Evolutionary conservation across 2,888 invertebrate genomes (phyloP).

Genomic region (Athalia rosae): DNA sequence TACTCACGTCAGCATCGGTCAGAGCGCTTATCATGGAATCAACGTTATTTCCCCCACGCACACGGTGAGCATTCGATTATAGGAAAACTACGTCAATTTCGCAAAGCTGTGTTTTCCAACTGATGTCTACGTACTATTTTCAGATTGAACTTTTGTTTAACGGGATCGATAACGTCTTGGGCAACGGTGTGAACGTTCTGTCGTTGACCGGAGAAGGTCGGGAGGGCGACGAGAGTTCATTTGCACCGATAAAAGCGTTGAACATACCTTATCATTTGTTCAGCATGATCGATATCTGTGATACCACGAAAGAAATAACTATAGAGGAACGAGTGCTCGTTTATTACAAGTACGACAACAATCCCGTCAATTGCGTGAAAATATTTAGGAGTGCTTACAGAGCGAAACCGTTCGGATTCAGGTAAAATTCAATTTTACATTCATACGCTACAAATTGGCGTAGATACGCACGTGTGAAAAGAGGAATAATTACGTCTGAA

Average conservation of each 20-base stretch:
- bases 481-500: too few relatives aligned
- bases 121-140: background rate
- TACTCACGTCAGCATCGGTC: conserved; percentile 87
- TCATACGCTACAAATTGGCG: background rate
- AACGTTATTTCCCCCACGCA: conserved; percentile 93
- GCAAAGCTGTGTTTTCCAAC: background rate
- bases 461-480: too few relatives aligned
- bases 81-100: background rate
- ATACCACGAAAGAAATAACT: conserved; percentile 92
- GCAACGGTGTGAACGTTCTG: conserved; percentile 92
- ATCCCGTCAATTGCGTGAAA: conserved; percentile 97
- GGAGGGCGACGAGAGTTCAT: conserved; percentile 91
- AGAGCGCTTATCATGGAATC: conserved; percentile 93
- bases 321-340: conserved; percentile 93
- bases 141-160: conserved; percentile 83
- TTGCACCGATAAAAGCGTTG: conserved; percentile 87
- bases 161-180: conserved; percentile 86
- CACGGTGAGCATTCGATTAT: conserved; percentile 72
- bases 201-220: conserved; percentile 95
- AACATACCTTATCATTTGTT: conserved; percentile 93
- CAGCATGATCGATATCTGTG: conserved; percentile 97
- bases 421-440: conserved; percentile 71
- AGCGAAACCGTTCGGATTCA: conserved; percentile 91
- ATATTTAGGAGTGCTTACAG: conserved; percentile 92
- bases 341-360: conserved; percentile 98